Base-by-base conservation (phyloP, 2,888 invertebrate genomes). In the Drosophila suboccidentalis region DNA sequence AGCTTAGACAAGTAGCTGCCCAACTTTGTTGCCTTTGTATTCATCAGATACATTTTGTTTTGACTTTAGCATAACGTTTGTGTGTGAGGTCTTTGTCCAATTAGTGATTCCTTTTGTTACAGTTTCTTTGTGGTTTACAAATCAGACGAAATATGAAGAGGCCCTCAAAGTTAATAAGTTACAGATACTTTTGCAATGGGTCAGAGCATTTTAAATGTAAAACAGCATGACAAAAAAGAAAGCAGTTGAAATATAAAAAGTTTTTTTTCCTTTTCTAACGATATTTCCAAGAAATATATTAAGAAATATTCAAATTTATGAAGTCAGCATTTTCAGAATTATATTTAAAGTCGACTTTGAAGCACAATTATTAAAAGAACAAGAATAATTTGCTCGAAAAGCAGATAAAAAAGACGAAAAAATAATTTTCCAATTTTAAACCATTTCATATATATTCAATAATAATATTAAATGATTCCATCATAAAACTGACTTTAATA, bases 71-170 rank as follows among this genome's bases (percentile, higher is more conserved):
- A 46, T n/a, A 22, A 65, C 57, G 62, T 74, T 66, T 46, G 41
- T 19, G 71, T 70, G 79, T 61, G 69, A 78, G 74, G 17, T 44
- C 53, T 17, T 26, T 15, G 29, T 29, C 36, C 53, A 61, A 73
- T 68, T 73, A 60, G 32, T 39, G 34, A 13, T 43, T 46, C 5
- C 29, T 29, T 8, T 34, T 32, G 4, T 26, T 34, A 17, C 32
- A 19, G 22, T 19, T 47, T 19, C 11, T 17, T 26, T 34, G 5
- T 15, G 38, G 15, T 38, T 63, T 11, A 38, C 1, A 9, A 13
- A 47, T 22, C 46, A 38, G 34, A 2, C 39, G 29, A 39, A 49
- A 10, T 36, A 39, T 4, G 10, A 55, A 34, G 3, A 22, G 44
- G 34, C 34, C 44, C 4, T n/a, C n/a, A 44, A 57, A 15, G 57